These are phyloP conservation scores for Champsocephalus gunnari DNA, from an alignment of 2,797 vertebrate genomes.

Conservation along the genomic window DNA sequence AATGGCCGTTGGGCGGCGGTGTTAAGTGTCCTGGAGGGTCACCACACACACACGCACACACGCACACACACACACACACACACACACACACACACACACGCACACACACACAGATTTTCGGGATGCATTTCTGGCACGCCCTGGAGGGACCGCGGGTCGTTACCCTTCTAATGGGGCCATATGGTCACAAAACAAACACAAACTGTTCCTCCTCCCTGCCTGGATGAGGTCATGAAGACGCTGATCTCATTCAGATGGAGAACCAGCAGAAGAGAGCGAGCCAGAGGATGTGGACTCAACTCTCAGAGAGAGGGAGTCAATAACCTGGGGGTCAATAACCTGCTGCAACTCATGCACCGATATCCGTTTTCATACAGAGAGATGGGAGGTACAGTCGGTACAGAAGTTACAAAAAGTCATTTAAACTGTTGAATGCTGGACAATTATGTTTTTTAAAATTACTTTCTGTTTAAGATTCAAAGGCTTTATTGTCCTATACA, in stretches of 20 bases:
- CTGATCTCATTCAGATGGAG: conserved; percentile 71
- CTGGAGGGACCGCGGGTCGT: conserved; percentile 83
- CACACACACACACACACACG: conserved; percentile 28
- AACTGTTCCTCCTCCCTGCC: conserved; percentile 75
- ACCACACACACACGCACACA: conserved; percentile 36
- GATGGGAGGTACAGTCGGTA: not conserved
- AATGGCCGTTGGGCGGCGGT: conserved; percentile 75
- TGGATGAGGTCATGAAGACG: conserved; percentile 82
- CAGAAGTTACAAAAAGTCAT: no score
- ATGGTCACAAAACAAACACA: conserved; percentile 88
- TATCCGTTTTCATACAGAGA: conserved; percentile 2
- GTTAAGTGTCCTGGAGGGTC: conserved; percentile 75
- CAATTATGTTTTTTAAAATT: no score
- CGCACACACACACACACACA: conserved; percentile 26
- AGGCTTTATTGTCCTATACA: no score
- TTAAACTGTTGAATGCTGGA: no score
- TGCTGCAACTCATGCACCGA: conserved; percentile 12
- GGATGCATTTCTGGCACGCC: conserved; percentile 63
- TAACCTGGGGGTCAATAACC: conserved; percentile 66
- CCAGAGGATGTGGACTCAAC: conserved; percentile 60
- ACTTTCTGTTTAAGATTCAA: no score
- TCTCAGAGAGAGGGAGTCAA: conserved; percentile 4
- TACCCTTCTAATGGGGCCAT: conserved; percentile 88
- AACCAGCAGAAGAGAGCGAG: conserved; percentile 55
- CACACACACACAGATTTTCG: conserved; percentile 26